Evolutionary conservation across 1,140 invertebrate genomes (phyloP).

Genomic region (Metopolophium dirhodum): DNA sequence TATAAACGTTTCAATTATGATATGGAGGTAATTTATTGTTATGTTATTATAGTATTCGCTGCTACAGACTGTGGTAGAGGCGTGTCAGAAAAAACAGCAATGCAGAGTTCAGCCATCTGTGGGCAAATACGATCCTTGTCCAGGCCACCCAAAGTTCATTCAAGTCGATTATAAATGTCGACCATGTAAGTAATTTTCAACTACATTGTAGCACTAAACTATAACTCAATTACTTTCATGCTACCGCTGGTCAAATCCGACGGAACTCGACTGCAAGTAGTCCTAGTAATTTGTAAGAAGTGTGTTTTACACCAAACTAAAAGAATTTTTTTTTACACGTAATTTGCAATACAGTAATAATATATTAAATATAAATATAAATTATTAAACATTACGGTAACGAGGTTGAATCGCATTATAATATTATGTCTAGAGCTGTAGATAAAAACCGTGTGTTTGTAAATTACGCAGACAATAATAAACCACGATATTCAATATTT

Average conservation of each 20-base stretch:
- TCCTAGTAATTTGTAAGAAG: background rate
- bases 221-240: conserved; percentile 23
- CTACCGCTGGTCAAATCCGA: background rate
- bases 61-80: conserved; percentile 90
- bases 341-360: background rate
- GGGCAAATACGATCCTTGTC: conserved; percentile 84
- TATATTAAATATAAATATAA: background rate
- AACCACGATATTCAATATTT: background rate
- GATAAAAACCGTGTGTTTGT: background rate
- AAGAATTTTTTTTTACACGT: background rate
- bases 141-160: conserved; percentile 83
- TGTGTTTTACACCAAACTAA: background rate
- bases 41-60: conserved; percentile 76
- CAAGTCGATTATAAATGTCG: conserved; percentile 93
- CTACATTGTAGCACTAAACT: background rate
- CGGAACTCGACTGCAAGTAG: background rate
- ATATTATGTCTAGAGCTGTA: background rate
- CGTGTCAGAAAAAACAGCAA: conserved; percentile 87
- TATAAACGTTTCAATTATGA: background rate
- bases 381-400: background rate
- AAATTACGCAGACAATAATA: background rate
- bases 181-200: conserved; percentile 80
- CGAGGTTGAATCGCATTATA: background rate
- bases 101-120: conserved; percentile 84
- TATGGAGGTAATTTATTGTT: conserved; percentile 29